Evolutionary conservation across 2,888 invertebrate genomes (phyloP).

Genomic region (Seira musarum): DNA sequence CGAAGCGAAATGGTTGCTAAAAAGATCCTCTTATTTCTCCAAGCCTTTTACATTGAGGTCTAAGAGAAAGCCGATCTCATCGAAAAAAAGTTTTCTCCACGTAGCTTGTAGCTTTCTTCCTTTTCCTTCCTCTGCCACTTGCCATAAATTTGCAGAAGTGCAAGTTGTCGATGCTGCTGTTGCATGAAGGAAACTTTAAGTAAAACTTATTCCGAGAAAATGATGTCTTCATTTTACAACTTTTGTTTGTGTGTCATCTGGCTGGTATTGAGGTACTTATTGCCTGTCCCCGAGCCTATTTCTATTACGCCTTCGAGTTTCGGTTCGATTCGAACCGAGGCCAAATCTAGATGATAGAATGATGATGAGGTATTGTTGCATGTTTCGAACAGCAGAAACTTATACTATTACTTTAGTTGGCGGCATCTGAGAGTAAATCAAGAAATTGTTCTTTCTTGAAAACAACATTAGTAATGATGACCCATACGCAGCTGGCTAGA

Average conservation of each 20-base stretch:
- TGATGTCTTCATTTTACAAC: slow-evolving; percentile 10
- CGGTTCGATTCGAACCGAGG: neutral
- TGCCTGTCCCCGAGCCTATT: neutral
- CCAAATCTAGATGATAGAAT: neutral
- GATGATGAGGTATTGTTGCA: neutral
- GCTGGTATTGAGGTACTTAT: neutral
- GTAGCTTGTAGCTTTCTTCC: neutral
- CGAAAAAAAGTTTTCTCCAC: neutral
- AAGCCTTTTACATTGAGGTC: neutral
- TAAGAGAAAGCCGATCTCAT: neutral
- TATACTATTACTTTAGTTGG: neutral
- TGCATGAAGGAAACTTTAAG: neutral
- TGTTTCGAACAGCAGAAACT: no score
- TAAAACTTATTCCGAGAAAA: neutral
- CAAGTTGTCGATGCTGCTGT: slow-evolving; percentile 1
- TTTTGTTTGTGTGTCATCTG: slow-evolving; percentile 10
- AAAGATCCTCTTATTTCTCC: neutral
- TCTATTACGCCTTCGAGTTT: neutral
- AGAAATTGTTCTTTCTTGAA: no score
- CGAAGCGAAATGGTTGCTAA: neutral
- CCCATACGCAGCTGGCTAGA: neutral
- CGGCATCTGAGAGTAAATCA: neutral
- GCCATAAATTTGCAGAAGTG: neutral
- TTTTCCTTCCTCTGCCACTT: neutral
- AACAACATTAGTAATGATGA: neutral